Evolutionary conservation across 2,888 invertebrate species (phyloP).

Genomic region (Macrosiphum euphorbiae): DNA sequence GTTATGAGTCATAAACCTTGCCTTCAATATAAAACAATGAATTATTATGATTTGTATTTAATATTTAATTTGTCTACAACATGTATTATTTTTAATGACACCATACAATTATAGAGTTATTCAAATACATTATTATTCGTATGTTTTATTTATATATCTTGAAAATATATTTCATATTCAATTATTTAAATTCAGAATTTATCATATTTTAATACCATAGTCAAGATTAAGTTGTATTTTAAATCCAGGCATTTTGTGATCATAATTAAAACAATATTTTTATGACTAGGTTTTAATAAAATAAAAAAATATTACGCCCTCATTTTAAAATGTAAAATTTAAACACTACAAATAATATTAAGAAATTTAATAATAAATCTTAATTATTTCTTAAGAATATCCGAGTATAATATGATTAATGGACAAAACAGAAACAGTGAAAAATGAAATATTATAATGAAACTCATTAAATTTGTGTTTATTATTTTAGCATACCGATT

Average conservation of each 20-base stretch:
- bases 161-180: background rate
- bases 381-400: background rate
- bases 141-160: background rate
- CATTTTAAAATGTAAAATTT: background rate
- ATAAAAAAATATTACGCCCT: background rate
- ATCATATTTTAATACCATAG: background rate
- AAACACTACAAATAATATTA: background rate
- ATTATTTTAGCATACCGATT: slow-evolving; percentile 88
- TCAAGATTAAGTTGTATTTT: background rate
- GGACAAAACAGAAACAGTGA: background rate
- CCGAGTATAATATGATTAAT: background rate
- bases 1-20: background rate
- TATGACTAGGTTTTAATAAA: background rate
- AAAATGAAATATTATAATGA: background rate
- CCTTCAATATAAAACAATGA: background rate
- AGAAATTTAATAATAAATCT: background rate
- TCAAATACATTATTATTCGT: background rate
- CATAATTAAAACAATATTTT: no score
- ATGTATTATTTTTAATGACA: background rate
- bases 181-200: background rate
- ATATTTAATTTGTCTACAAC: background rate
- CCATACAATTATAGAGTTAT: background rate
- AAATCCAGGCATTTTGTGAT: background rate
- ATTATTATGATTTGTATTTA: background rate
- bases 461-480: background rate